Base-by-base conservation (phyloP, 2,113 vertebrate genomes). In the Gobio gobio region DNA sequence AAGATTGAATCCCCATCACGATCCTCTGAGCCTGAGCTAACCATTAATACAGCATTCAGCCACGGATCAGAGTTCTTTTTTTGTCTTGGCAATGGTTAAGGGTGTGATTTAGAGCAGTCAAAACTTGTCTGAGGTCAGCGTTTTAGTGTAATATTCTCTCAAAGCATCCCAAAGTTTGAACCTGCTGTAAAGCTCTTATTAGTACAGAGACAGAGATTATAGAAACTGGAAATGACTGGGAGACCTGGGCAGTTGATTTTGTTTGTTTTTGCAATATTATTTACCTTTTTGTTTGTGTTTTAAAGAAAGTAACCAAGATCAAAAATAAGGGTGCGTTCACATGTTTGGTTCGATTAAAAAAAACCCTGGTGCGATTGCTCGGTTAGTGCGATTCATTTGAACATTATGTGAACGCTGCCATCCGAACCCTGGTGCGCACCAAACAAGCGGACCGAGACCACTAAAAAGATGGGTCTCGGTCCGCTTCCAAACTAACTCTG, bases 91-190 rank as follows among this genome's bases (percentile, higher is more conserved):
- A 47, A 22, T 29, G 22, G 36, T 26, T 75, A 26, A 47, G 22
- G 63, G 61, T 79, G 64, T 72, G 24, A 66, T 70, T 85, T 85
- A 43, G 36, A 64, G 45, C 3, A 51, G 33, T 22, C 0, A 74
- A 22, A 80, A 45, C 64, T 85, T 51, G 24, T 73, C 66, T 33
- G 26, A 59, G 66, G 81, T 81, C 66, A 81, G 64, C 9, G 2
- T 58, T 59, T 58, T 18, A 79, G 20, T 5, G 49, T 29, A 22
- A 47, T 79, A 3, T 72, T 36, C 43, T n/a, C 24, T 26, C 9
- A 59, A n/a, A 54, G 51, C 47, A 47, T 68, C 47, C 20, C n/a
- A 12, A 24, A 47, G 1, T 63, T 20, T 51, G 43, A 61, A 49
- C 66, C 29, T 78, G 45, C 29, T 85, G 4, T 24, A 26, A n/a